Conservation (phyloP, 2,797 vertebrate species). For the Sebastes nivosus region DNA sequence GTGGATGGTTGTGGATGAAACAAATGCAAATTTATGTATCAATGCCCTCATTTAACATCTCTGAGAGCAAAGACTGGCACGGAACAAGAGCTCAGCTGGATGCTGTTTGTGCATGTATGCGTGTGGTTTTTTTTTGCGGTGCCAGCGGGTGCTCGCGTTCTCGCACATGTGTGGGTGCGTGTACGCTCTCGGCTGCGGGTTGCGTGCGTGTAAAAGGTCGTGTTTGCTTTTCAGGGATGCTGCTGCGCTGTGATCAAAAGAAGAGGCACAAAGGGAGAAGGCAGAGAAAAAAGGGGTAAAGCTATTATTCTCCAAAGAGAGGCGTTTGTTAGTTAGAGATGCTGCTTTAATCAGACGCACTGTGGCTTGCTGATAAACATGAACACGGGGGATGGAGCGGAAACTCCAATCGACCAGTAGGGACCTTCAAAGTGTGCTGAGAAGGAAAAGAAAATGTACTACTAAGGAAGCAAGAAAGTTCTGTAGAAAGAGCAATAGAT, state of each 20-base stretch:
- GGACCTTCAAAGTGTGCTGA: background rate
- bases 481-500: background rate
- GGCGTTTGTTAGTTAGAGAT: conserved; percentile 39
- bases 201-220: conserved; percentile 21
- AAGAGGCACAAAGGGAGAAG: conserved; percentile 32
- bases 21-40: conserved; percentile 74
- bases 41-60: conserved; percentile 69
- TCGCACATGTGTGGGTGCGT: background rate
- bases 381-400: conserved; percentile 11
- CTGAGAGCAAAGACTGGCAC: conserved; percentile 50
- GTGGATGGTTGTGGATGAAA: conserved; percentile 52
- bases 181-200: background rate
- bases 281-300: conserved; percentile 6
- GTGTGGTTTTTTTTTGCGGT: background rate
- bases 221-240: conserved; percentile 66
- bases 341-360: conserved; percentile 43
- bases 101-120: conserved; percentile 13
- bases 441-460: background rate
- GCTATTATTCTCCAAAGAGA: conserved; percentile 39
- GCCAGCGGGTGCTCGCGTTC: conserved; percentile 1
- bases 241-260: conserved; percentile 64
- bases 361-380: conserved; percentile 36
- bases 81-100: conserved; percentile 58
- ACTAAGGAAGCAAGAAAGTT: background rate
- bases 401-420: conserved; percentile 11